Evolutionary conservation across 2,797 vertebrate species (phyloP), one percentile per base, ranked within the genome.

Genomic region (Acestrorhynchus altus): DNA sequence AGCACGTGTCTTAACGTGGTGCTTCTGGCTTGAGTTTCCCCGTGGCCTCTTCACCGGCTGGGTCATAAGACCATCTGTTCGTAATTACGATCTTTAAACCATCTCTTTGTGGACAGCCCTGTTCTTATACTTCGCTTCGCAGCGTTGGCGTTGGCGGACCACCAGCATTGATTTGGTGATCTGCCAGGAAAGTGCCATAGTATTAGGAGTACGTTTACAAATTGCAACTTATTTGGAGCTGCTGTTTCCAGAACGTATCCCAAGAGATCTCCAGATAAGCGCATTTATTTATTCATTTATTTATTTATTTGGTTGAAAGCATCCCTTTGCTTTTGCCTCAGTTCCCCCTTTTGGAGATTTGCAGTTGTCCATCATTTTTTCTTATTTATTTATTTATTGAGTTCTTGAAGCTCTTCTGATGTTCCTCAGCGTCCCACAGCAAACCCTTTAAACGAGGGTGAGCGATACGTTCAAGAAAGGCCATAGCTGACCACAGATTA

Each of bases 1-100:
- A 91, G 89, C 90, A 91, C 83, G 88, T 86, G 83, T 90, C 86
- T n/a, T 90, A 84, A 72, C 65, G 81, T 71, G 87, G 90, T 92
- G 59, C 87, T 81, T 81, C 88, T 89, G 92, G 90, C 90, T 86
- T 92, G 90, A 89, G 88, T 83, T 67, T 28, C 67, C 81, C 73
- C 66, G 52, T 57, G 28, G 82, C 83, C 68, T 73, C 69, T n/a
- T 87, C 73, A 86, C 61, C 83, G 78, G 60, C 74, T 59, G 81
- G 72, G 69, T 83, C 87, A 89, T 74, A 75, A 64, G 61, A 76
- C 68, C 76, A 51, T 82, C 59, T 82, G 59, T 74, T 11, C 70
- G 72, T 85, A 64, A 75, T 72, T 46, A 78, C 61, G 15, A 68
- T 28, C 18, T 51, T 61, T 39, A 61, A 20, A 68, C 46, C 65